Conservation (phyloP, 2,797 vertebrate genomes). For the Cichlasoma orientale region DNA sequence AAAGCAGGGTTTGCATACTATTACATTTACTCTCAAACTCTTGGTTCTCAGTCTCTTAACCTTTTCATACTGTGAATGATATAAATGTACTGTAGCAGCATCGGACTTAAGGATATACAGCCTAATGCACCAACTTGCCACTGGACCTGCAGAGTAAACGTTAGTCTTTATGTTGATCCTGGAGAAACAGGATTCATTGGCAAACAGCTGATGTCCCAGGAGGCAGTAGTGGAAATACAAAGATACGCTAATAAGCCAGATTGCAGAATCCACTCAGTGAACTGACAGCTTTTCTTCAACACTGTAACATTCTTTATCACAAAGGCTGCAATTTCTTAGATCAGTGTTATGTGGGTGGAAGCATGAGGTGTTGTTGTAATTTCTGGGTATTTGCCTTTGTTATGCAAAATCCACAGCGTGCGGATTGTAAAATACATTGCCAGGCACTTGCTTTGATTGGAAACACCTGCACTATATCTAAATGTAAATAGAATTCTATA, state of each 20-base stretch:
- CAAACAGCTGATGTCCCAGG: conserved; percentile 66
- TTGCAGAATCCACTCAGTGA: conserved; percentile 75
- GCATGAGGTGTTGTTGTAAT: conserved; percentile 54
- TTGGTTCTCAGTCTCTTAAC: conserved; percentile 45
- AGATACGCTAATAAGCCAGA: conserved; percentile 72
- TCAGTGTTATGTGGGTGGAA: conserved; percentile 49
- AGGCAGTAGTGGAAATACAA: conserved; percentile 69
- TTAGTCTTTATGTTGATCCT: conserved; percentile 61
- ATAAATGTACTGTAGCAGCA: conserved; percentile 62
- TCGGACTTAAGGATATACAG: conserved; percentile 47
- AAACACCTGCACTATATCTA: conserved; percentile 29
- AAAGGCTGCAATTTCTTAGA: conserved; percentile 58
- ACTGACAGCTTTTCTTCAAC: conserved; percentile 69
- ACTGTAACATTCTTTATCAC: conserved; percentile 59
- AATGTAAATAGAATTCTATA: conserved; percentile 58
- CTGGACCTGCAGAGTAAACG: conserved; percentile 43
- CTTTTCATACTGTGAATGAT: conserved; percentile 64
- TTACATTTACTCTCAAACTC: conserved; percentile 36
- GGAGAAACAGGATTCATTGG: conserved; percentile 69
- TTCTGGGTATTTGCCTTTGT: conserved; percentile 42
- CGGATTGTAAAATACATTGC: conserved; percentile 33
- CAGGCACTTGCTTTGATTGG: conserved; percentile 38
- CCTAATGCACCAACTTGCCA: conserved; percentile 37
- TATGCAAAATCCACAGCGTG: conserved; percentile 41
- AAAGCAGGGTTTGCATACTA: conserved; percentile 22